Evolutionary conservation across 2,888 invertebrate species (phyloP).

Genomic region (Acleris literana): DNA sequence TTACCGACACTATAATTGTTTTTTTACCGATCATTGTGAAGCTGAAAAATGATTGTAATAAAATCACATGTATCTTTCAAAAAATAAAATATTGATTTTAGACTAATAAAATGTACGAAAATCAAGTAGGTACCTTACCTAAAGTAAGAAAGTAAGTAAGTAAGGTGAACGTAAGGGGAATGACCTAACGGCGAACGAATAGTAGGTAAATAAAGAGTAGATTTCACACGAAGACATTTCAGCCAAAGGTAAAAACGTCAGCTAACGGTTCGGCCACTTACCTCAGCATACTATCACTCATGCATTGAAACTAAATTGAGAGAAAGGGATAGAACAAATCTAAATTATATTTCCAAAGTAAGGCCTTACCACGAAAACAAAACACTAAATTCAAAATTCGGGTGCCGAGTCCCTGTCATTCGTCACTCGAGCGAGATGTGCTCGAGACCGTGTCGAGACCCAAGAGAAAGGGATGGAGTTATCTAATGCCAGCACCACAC

Average conservation of each 20-base stretch:
- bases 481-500: too few relatives aligned
- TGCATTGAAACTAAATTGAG: too few relatives aligned
- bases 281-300: too few relatives aligned
- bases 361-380: too few relatives aligned
- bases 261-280: too few relatives aligned
- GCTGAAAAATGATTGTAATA: not conserved
- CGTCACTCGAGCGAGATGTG: too few relatives aligned
- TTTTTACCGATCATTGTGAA: constrained; percentile 25
- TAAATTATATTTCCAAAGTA: too few relatives aligned
- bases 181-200: not conserved
- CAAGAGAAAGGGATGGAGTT: too few relatives aligned
- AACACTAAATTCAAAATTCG: too few relatives aligned
- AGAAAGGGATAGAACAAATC: too few relatives aligned
- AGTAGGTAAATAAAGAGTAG: not conserved
- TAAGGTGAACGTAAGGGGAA: constrained; percentile 1
- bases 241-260: not conserved
- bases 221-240: not conserved
- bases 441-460: too few relatives aligned
- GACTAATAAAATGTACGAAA: not conserved
- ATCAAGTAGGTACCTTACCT: not conserved
- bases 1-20: constrained; percentile 39
- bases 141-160: not conserved
- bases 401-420: too few relatives aligned
- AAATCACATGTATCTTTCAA: not conserved
- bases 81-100: not conserved